These are phyloP conservation scores for Mimas tiliae DNA, from an alignment of 2,888 invertebrate genomes.

Conservation along the genomic window DNA sequence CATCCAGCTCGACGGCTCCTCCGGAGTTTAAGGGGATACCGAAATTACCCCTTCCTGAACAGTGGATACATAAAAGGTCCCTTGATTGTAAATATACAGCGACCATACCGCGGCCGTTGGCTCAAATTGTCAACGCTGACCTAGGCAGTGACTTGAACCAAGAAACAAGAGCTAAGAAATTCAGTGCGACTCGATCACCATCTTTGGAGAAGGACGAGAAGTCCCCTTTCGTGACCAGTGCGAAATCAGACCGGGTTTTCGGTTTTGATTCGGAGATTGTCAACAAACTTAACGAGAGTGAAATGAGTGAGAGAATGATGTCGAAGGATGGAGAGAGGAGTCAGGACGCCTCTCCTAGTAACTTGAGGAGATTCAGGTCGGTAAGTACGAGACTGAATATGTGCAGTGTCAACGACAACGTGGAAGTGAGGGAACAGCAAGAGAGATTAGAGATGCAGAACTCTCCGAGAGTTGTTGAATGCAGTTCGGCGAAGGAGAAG, in stretches of 20 bases:
- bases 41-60: conserved; percentile 72
- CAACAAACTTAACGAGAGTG: conserved; percentile 53
- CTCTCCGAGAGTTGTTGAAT: conserved; percentile 71
- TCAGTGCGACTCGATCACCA: conserved; percentile 76
- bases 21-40: conserved; percentile 59
- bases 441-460: conserved; percentile 74
- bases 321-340: conserved; percentile 49
- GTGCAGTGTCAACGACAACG: conserved; percentile 67
- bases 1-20: conserved; percentile 19
- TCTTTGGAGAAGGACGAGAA: conserved; percentile 82
- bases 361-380: conserved; percentile 67
- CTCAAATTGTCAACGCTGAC: conserved; percentile 64
- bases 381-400: conserved; percentile 75
- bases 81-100: conserved; percentile 70
- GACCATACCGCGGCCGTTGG: conserved; percentile 70
- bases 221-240: conserved; percentile 67
- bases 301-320: conserved; percentile 51
- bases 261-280: conserved; percentile 69
- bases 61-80: conserved; percentile 75
- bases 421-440: conserved; percentile 61
- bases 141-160: conserved; percentile 64
- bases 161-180: conserved; percentile 69
- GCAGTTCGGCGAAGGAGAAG: conserved; percentile 75
- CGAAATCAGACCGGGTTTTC: conserved; percentile 68
- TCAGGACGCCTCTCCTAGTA: conserved; percentile 64